Evolutionary conservation across 2,797 vertebrate species (phyloP), one percentile per base, ranked within the genome.

Genomic region (Anomalospiza imberbis): DNA sequence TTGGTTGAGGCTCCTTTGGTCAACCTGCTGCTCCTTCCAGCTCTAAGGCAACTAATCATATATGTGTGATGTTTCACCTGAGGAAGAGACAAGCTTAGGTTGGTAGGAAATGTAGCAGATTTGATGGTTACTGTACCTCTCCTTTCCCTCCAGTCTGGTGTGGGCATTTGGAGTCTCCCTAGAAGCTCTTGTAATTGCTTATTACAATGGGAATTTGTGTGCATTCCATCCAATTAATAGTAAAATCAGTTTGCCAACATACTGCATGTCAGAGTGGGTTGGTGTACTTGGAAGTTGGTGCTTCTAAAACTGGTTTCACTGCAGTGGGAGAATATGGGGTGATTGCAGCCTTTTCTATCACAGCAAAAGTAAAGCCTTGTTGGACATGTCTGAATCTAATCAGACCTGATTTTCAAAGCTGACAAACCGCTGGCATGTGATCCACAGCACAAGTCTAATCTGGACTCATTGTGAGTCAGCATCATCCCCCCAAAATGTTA

Each of bases 381-480:
- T 68, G 67, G 53, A 31, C 31, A 29, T 0, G 0, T 40, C 26
- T 1, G 0, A 36, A 34, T 92, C 31, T 62, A 63, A 50, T 50
- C 22, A 68, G 22, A 18, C 63, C 57, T 83, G 31, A 29, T 92
- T 93, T 53, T 71, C 12, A 51, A 38, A 66, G 26, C 5, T 73
- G 44, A 15, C 38, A 50, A 65, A 66, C 14, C 66, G 10, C 36
- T 72, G 17, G 7, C 0, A 0, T 36, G 20, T 85, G 54, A 74
- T 28, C 24, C 72, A 18, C n/a, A 62, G 13, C 4, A 1, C 16
- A 47, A 36, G 16, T 45, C 29, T 67, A n/a, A 34, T 34, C 0
- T 6, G 18, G 54, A 48, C 19, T 76, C 8, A 2, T 13, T 36
- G 2, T 77, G 51, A n/a, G 32, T n/a, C 1, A 2, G 2, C 2